Conservation (phyloP, 2,888 invertebrate species). For the Coecobrya sp. region DNA sequence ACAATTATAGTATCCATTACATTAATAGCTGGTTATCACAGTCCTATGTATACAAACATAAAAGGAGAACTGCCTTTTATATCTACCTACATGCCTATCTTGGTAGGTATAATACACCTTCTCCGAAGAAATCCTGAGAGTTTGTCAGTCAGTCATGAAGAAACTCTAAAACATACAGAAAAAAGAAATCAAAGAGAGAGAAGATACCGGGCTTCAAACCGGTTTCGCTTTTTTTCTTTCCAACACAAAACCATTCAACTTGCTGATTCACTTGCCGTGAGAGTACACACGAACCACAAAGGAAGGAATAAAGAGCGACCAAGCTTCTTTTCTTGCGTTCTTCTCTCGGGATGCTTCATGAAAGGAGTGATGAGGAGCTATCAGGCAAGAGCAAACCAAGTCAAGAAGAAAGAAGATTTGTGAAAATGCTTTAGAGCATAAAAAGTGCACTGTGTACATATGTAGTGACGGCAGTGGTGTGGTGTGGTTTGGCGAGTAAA, state of each 20-base stretch:
- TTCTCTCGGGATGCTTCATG: conserved; percentile 66
- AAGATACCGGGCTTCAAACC: conserved; percentile 77
- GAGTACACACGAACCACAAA: conserved; percentile 33
- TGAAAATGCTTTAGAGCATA: conserved; percentile 29
- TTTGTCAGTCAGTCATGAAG: conserved; percentile 9
- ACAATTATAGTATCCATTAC: conserved; percentile 66
- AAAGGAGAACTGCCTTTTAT: conserved; percentile 23
- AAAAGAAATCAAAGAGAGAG: conserved; percentile 56
- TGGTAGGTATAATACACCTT: too few species aligned
- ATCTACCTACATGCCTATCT: not conserved
- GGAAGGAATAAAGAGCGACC: conserved; percentile 6
- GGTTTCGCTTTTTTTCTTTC: conserved; percentile 72
- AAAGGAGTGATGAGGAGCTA: conserved; percentile 51
- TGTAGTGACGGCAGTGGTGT: not conserved
- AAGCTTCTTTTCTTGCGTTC: conserved; percentile 29
- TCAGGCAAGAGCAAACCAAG: conserved; percentile 32
- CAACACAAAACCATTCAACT: conserved; percentile 4
- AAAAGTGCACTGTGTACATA: conserved; percentile 17
- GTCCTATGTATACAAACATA: conserved; percentile 34
- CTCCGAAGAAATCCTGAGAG: conserved; percentile 42
- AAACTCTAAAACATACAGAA: not conserved
- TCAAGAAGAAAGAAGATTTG: conserved; percentile 40
- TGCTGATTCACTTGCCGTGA: conserved; percentile 52
- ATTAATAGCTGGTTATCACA: conserved; percentile 34
- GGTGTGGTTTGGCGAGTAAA: conserved; percentile 20